Evolutionary conservation across 2,113 vertebrate species (phyloP), one percentile per base, ranked within the genome.

Genomic region (Brachirus orientalis): DNA sequence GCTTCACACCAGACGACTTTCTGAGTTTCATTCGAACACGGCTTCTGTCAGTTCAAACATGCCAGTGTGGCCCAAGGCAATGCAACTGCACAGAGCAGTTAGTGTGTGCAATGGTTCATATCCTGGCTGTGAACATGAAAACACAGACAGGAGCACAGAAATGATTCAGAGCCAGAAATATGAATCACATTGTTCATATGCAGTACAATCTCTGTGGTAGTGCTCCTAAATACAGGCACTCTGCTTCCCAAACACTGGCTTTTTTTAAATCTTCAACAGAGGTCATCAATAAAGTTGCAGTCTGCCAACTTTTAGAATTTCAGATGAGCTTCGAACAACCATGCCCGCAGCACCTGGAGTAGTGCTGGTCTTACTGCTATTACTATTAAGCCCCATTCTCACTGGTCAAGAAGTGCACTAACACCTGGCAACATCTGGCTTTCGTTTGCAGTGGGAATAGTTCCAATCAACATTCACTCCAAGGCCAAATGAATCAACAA

Each of bases 11-110:
- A 62, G 54, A 70, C 9, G 10, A 10, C 54, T 55, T 20, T 72
- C 40, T 51, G 44, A 70, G 60, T 57, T 50, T 60, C 7, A 62
- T 63, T 80, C 67, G 45, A 75, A 69, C 76, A 22, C 18, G 80
- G 53, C 77, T 74, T 69, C 59, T 70, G 54, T 73, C 10, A 8
- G 68, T 41, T 64, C 36, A 3, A 75, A 70, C 67, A 54, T 7
- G 45, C 66, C 72, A 63, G 46, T n/a, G 12, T 6, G 9, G 45
- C 85, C 52, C 4, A 40, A 65, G 80, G 86, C 74, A 22, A 60
- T 55, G 41, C 20, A 36, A 74, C 59, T 16, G 43, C 37, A 72
- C 55, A 65, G 57, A 75, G 62, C 54, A 36, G 36, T 41, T 65
- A 50, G 52, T 12, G 19, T 2, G 43, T 10, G 14, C 10, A 5